Conservation (phyloP, 2,888 invertebrate species). For the Reticulitermes lucifugus region DNA sequence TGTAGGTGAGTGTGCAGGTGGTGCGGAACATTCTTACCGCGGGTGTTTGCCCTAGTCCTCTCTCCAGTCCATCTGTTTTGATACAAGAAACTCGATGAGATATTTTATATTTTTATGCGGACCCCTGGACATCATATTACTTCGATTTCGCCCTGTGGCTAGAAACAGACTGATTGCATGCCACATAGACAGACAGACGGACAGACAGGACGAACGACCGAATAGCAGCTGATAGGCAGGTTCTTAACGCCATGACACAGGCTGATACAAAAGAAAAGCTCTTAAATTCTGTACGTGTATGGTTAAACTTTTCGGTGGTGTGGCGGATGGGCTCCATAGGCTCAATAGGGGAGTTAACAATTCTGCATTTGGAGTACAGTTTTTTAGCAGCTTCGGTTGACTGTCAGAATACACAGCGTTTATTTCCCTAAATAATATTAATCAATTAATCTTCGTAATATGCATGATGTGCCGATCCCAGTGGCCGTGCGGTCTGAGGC, state of each 20-base stretch:
- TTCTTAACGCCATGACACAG: not conserved
- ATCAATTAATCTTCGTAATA: too few relatives aligned
- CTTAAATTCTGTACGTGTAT: not conserved
- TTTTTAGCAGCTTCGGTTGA: too few relatives aligned
- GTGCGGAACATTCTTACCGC: not conserved
- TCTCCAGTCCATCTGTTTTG: not conserved
- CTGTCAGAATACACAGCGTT: too few relatives aligned
- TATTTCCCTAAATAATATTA: too few relatives aligned
- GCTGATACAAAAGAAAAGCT: not conserved
- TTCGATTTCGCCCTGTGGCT: slow-evolving; percentile 23
- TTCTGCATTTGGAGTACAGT: too few relatives aligned
- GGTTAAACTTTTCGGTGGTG: too few relatives aligned
- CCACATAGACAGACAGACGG: not conserved
- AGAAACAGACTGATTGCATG: slow-evolving; percentile 21
- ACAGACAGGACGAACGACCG: not conserved
- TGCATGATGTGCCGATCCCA: too few relatives aligned
- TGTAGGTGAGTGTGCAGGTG: slow-evolving; percentile 10
- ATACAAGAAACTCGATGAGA: not conserved
- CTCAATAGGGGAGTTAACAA: too few relatives aligned
- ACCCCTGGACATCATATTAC: not conserved
- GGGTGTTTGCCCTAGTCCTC: not conserved
- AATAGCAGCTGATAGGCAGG: not conserved
- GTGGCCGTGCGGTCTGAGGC: too few relatives aligned
- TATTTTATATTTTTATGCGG: slow-evolving; percentile 2
- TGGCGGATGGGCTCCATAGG: too few relatives aligned